Evolutionary conservation across 2,113 vertebrate genomes (phyloP), one percentile per base, ranked within the genome.

Genomic region (Tichodroma muraria): DNA sequence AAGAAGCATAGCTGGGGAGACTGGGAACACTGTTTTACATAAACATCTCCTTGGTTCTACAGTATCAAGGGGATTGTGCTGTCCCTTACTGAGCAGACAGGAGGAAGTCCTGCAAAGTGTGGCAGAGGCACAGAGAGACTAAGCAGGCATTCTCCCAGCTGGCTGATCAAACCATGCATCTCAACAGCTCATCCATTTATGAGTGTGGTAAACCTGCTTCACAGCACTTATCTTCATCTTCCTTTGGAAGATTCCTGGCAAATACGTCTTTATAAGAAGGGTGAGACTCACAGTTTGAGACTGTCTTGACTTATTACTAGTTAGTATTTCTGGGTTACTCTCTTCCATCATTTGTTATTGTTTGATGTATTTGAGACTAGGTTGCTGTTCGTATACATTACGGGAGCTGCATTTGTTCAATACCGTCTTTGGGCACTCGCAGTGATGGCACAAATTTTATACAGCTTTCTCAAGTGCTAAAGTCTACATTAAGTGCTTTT

Each of bases 21-120:
- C 37, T 52, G 25, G 15, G 15, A 60, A 24, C 15, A 25, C 8
- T 23, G 27, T 13, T 84, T 71, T n/a, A 38, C 7, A 38, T 31
- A 21, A 3, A 15, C 22, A 60, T 13, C 10, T 59, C 28, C 35
- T 60, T 27, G 33, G 13, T 12, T 81, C 28, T 61, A 23, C 37
- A 70, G 25, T 8, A 65, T 52, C 22, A 10, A 37, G 33, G 14
- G 30, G 30, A 64, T 9, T 50, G 16, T 54, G 33, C 13, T 6
- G 3, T 8, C 4, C 8, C 31, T 66, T 63, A n/a, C 44, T 49
- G 44, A 47, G 31, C 2, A 2, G 27, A 18, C 0, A 5, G 15
- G 15, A 64, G n/a, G 28, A 88, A 65, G 22, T 38, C 42, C 37
- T 70, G 30, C 63, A 61, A 70, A 22, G 13, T 42, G 9, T 10